Evolutionary conservation across 2,113 vertebrate genomes (phyloP).

Genomic region (Cheilinus undulatus): DNA sequence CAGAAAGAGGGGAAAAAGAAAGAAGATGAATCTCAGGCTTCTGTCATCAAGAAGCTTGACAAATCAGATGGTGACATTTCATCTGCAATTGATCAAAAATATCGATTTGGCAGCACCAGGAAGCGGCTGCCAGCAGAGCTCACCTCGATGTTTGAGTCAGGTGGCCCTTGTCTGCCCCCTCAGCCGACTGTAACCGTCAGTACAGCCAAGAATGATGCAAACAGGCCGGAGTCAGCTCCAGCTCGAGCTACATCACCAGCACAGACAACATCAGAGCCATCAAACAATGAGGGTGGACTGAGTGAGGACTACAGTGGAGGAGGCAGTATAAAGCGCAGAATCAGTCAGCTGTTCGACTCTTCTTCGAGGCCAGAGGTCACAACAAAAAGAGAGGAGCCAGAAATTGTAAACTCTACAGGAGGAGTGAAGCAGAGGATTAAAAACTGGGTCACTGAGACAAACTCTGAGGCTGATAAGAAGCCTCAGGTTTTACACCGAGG

Average conservation of each 20-base stretch:
- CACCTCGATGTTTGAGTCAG: conserved; percentile 77
- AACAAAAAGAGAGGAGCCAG: conserved; percentile 61
- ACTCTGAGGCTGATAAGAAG: conserved; percentile 36
- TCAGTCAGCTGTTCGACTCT: conserved; percentile 78
- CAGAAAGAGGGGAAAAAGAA: conserved; percentile 20
- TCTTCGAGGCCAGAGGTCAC: conserved; percentile 54
- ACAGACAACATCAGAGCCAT: background rate
- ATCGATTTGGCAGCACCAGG: conserved; percentile 37
- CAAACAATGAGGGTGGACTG: conserved; percentile 16
- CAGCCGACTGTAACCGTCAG: background rate
- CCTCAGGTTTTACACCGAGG: conserved; percentile 17
- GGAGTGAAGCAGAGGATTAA: conserved; percentile 79
- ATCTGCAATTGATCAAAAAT: background rate
- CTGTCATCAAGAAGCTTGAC: conserved; percentile 17
- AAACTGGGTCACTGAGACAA: conserved; percentile 57
- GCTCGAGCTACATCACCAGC: no score
- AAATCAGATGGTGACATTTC: conserved; percentile 13
- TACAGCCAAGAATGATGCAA: conserved; percentile 23
- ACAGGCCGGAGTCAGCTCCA: conserved; percentile 7
- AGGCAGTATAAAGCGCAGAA: conserved; percentile 77
- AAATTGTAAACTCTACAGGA: conserved; percentile 33
- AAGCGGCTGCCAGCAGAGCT: conserved; percentile 75
- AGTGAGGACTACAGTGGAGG: conserved; percentile 43
- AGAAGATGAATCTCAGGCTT: conserved; percentile 9
- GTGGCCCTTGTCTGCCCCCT: conserved; percentile 1